Evolutionary conservation across 2,888 invertebrate species (phyloP).

Genomic region (Melanostoma mellinum): DNA sequence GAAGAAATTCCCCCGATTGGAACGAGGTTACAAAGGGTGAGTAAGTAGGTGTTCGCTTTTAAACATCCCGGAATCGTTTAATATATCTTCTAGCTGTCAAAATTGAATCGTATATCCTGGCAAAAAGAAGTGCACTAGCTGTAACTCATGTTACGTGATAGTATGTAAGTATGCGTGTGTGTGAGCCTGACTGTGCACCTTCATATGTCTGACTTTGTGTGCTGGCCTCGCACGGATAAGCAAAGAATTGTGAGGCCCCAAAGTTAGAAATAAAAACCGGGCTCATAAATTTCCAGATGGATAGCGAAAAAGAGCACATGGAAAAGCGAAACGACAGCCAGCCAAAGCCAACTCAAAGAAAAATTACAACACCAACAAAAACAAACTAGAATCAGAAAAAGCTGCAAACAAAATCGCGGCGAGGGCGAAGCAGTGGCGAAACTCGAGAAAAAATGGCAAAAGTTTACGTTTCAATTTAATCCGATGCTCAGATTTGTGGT

Average conservation of each 20-base stretch:
- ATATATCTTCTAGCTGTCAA: constrained; percentile 81
- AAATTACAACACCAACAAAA: background rate
- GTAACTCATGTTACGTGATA: constrained; percentile 45
- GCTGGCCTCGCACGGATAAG: constrained; percentile 62
- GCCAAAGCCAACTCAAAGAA: constrained; percentile 2
- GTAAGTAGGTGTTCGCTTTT: constrained; percentile 21
- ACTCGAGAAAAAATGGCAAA: constrained; percentile 74
- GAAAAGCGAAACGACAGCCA: constrained; percentile 40
- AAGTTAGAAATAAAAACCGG: constrained; percentile 80
- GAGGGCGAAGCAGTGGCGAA: background rate
- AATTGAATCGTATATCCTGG: constrained; percentile 78
- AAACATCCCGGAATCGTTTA: constrained; percentile 78
- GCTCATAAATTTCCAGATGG: constrained; percentile 81
- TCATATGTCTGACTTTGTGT: constrained; percentile 11
- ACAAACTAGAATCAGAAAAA: background rate
- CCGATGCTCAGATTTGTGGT: constrained; percentile 80
- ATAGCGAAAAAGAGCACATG: constrained; percentile 69
- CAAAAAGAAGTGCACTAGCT: constrained; percentile 51
- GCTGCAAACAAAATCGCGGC: constrained; percentile 23
- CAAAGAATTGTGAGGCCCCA: constrained; percentile 72
- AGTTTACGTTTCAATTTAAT: constrained; percentile 79
- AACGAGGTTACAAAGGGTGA: too few species aligned
- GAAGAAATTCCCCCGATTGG: background rate
- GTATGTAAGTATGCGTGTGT: constrained; percentile 6
- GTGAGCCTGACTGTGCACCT: background rate